Percentiles rank a stretch among this genome's conserved stretches.
phyloP scores from a whole-genome alignment of 2,113 vertebrate species.

The Anser cygnoides region DNA sequence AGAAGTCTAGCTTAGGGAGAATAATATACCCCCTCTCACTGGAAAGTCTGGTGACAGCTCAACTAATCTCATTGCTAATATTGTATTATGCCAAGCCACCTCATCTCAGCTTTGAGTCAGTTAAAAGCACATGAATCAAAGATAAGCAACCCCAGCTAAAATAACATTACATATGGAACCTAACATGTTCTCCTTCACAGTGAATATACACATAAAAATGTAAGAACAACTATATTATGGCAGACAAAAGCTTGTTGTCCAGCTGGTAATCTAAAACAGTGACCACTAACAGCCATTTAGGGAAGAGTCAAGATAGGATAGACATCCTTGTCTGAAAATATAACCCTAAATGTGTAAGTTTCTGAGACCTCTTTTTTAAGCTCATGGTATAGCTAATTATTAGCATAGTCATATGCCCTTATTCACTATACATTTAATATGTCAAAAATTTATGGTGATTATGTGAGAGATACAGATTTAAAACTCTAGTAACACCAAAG shows the following conservation, averaged over 20 bases:
- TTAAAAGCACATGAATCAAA: neutral
- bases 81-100: neutral
- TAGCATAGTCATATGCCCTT: fast-evolving
- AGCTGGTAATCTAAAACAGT: neutral
- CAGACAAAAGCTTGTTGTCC: neutral
- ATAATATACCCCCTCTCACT: neutral
- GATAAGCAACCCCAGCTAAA: neutral
- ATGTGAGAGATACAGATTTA: neutral
- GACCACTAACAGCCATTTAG: neutral
- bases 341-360: fast-evolving
- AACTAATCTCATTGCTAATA: neutral
- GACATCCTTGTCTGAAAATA: neutral
- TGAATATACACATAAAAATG: neutral
- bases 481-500: neutral
- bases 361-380: neutral
- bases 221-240: neutral
- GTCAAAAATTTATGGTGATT: neutral
- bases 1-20: neutral
- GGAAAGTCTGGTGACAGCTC: neutral
- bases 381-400: neutral
- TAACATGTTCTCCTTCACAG: neutral
- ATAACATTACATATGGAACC: neutral
- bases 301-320: neutral
- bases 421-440: neutral
- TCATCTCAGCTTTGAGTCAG: neutral